These are phyloP conservation scores for Cetoscarus ocellatus DNA, from an alignment of 2,797 vertebrate species.

Conservation along the genomic window DNA sequence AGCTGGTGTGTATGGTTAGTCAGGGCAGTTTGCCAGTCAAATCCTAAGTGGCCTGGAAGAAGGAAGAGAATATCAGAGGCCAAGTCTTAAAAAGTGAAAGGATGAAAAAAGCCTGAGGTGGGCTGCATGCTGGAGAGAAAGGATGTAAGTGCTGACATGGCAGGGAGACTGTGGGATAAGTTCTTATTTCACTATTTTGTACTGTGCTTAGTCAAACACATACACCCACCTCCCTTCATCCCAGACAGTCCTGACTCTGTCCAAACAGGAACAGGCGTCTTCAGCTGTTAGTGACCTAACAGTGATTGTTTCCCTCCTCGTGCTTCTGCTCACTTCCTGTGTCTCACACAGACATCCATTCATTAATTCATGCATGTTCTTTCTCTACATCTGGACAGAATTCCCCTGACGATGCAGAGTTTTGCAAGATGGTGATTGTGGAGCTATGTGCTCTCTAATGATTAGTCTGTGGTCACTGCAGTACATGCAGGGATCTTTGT, in stretches of 20 bases:
- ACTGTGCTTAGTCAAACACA: constrained; percentile 14
- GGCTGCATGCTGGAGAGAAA: constrained; percentile 37
- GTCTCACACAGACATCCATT: constrained; percentile 29
- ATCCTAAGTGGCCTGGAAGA: constrained; percentile 57
- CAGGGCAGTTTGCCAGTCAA: constrained; percentile 52
- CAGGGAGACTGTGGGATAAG: constrained; percentile 35
- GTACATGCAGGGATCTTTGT: not conserved
- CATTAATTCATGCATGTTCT: constrained; percentile 22
- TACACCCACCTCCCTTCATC: constrained; percentile 10
- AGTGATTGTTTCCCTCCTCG: constrained; percentile 38
- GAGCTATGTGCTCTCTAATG: not conserved
- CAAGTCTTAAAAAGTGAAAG: constrained; percentile 42
- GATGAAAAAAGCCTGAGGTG: constrained; percentile 48
- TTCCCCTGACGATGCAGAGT: constrained; percentile 21
- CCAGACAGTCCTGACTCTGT: constrained; percentile 31
- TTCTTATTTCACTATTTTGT: constrained; percentile 19
- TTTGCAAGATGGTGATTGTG: constrained; percentile 32
- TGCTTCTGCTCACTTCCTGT: constrained; percentile 51
- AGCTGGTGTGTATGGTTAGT: constrained; percentile 21
- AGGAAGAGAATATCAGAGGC: constrained; percentile 48
- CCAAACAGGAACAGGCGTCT: constrained; percentile 50
- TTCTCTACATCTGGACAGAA: constrained; percentile 25
- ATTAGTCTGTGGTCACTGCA: constrained; percentile 10
- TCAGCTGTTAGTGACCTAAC: constrained; percentile 35
- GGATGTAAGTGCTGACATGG: constrained; percentile 52